A percentile compares a stretch with the other conserved stretches of the same genome.
Conservation (phyloP, 2,113 vertebrate species). For the Chiloscyllium plagiosum region DNA sequence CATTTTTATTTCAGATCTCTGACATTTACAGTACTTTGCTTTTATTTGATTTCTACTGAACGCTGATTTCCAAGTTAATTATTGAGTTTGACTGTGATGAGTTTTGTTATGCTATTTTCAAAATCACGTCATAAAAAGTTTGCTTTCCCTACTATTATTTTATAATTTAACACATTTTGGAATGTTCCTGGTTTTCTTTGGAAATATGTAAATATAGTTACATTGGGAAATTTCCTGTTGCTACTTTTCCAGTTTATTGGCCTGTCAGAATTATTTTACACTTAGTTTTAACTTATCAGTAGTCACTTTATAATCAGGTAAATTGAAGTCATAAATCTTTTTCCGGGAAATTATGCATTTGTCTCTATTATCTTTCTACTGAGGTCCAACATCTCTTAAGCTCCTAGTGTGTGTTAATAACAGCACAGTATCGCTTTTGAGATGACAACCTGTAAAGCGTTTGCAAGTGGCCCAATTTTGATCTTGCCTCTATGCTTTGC, state of each 20-base stretch:
- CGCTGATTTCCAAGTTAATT: not conserved
- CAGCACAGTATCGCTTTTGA: not conserved
- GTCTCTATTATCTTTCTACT: not conserved
- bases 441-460: not conserved
- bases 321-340: not conserved
- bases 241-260: not conserved
- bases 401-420: not conserved
- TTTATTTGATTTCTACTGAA: not conserved
- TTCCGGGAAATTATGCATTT: not conserved
- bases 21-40: too few relatives aligned
- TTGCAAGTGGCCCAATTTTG: not conserved
- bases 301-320: not conserved
- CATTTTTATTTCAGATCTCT: too few relatives aligned
- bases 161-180: not conserved
- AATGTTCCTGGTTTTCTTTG: not conserved
- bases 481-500: not conserved
- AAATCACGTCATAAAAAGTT: not conserved
- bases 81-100: not conserved
- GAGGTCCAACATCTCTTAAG: not conserved
- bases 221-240: not conserved
- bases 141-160: not conserved
- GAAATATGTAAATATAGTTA: not conserved
- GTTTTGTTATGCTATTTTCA: not conserved
- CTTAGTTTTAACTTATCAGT: not conserved
- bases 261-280: not conserved